These are phyloP conservation scores for Dione juno DNA, from an alignment of 2,888 invertebrate species.

Conservation along the genomic window DNA sequence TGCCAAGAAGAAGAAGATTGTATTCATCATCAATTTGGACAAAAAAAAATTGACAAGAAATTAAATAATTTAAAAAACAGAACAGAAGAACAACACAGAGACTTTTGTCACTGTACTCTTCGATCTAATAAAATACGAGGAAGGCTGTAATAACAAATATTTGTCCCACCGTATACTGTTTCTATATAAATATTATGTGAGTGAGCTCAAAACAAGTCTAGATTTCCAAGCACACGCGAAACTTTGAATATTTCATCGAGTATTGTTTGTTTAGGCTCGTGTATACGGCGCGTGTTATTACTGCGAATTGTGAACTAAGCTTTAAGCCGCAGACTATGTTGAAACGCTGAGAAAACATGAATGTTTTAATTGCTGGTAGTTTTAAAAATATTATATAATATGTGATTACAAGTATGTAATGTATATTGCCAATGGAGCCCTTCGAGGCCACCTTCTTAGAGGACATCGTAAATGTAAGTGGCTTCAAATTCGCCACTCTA, in stretches of 20 bases:
- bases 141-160: neutral
- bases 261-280: conserved; percentile 30
- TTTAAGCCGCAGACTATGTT: conserved; percentile 13
- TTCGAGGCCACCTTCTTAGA: too few species aligned
- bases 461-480: too few species aligned
- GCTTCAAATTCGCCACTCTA: too few species aligned
- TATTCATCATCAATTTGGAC: too few species aligned
- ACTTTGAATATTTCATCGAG: conserved; percentile 34
- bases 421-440: too few species aligned
- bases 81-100: too few species aligned
- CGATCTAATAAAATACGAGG: neutral
- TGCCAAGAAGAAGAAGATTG: too few species aligned
- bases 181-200: neutral
- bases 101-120: neutral
- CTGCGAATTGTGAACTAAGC: conserved; percentile 16
- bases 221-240: conserved; percentile 15
- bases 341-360: conserved; percentile 9
- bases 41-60: too few species aligned
- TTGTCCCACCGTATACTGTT: neutral
- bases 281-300: conserved; percentile 15
- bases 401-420: too few species aligned
- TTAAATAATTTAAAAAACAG: too few species aligned
- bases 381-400: neutral
- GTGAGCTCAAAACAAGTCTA: conserved; percentile 11
- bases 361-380: neutral